Percentiles rank a stretch among this genome's conserved stretches.
Evolutionary conservation across 2,888 invertebrate genomes (phyloP).

Genomic region (Hydroisotoma schaefferi): DNA sequence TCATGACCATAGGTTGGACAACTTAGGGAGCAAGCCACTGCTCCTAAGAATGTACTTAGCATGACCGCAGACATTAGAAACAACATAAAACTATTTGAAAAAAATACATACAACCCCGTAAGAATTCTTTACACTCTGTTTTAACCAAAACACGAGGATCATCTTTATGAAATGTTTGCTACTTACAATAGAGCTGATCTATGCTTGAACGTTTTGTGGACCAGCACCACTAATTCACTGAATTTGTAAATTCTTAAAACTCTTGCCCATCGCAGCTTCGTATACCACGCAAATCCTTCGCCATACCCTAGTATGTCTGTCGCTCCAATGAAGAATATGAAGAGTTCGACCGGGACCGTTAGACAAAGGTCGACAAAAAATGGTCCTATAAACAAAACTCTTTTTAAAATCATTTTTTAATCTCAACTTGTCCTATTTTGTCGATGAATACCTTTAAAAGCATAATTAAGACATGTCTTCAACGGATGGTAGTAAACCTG

Average conservation of each 20-base stretch:
- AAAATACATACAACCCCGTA: neutral
- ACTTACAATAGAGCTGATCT: constrained; percentile 29
- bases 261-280: constrained; percentile 35
- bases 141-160: no score
- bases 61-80: constrained; percentile 20
- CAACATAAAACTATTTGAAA: constrained; percentile 18
- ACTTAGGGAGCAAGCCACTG: constrained; percentile 18
- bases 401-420: no score
- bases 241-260: constrained; percentile 31
- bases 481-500: constrained; percentile 27
- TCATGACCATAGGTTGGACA: constrained; percentile 25
- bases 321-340: constrained; percentile 15
- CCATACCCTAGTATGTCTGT: constrained; percentile 27
- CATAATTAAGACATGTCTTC: constrained; percentile 33
- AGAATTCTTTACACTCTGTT: no score
- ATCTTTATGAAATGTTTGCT: neutral
- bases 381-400: constrained; percentile 32
- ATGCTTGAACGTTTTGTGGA: constrained; percentile 32
- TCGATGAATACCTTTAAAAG: no score
- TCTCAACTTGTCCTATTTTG: no score
- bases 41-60: constrained; percentile 17
- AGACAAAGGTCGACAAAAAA: constrained; percentile 35
- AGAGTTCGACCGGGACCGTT: constrained; percentile 31
- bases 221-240: constrained; percentile 25
- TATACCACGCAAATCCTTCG: constrained; percentile 24